These are phyloP conservation scores for Bicyclus anynana DNA, from an alignment of 1,140 invertebrate genomes.

Conservation along the genomic window DNA sequence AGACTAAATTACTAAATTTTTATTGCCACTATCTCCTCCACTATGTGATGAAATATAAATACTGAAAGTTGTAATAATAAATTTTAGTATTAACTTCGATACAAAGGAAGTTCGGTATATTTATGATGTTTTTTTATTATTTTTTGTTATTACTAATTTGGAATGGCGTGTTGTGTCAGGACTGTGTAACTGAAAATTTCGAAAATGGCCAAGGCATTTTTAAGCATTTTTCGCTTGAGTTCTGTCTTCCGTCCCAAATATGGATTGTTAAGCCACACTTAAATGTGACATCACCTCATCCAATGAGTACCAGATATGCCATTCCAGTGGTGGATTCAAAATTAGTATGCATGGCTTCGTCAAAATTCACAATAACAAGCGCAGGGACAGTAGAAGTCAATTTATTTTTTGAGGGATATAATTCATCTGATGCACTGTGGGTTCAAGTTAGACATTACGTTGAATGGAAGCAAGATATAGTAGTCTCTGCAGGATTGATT, in stretches of 20 bases:
- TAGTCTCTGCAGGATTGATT: not conserved
- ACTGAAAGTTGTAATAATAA: too few species aligned
- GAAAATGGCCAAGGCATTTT: too few species aligned
- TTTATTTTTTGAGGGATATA: not conserved
- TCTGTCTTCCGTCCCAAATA: too few species aligned
- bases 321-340: not conserved
- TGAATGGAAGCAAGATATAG: not conserved
- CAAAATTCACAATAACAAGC: not conserved
- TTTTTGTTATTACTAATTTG: not conserved
- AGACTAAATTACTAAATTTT: too few species aligned
- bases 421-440: too few species aligned
- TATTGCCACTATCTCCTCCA: too few species aligned
- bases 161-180: not conserved
- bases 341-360: not conserved
- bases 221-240: too few species aligned
- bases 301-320: not conserved
- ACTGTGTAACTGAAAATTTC: not conserved
- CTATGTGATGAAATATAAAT: too few species aligned
- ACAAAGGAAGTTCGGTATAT: too few species aligned
- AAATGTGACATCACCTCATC: not conserved
- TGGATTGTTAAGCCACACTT: too few species aligned
- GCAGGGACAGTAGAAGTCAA: constrained; percentile 17
- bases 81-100: too few species aligned
- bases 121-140: too few species aligned
- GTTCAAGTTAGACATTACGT: not conserved